Evolutionary conservation across 2,113 vertebrate species (phyloP).

Genomic region (Alectura lathami): DNA sequence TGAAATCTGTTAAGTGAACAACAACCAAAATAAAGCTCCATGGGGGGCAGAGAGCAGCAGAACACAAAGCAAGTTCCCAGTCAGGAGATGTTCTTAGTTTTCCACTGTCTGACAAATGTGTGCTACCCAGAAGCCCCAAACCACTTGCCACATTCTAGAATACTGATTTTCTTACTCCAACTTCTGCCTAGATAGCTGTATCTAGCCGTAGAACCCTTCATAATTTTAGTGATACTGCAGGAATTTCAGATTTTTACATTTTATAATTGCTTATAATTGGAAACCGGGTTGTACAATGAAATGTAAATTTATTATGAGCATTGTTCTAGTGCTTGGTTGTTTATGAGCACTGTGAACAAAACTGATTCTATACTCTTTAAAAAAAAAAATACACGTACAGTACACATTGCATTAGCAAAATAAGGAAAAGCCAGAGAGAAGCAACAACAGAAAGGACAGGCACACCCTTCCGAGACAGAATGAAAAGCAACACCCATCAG

Average conservation of each 20-base stretch:
- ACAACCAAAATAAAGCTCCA: background rate
- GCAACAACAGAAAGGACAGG: background rate
- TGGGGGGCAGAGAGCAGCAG: background rate
- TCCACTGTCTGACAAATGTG: background rate
- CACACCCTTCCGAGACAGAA: background rate
- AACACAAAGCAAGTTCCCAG: background rate
- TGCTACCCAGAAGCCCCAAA: background rate
- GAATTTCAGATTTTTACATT: background rate
- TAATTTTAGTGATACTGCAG: background rate
- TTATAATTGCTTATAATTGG: background rate
- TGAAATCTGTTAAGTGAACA: background rate
- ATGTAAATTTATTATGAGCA: background rate
- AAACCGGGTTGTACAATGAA: background rate
- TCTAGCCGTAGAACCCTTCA: background rate
- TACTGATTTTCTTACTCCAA: background rate
- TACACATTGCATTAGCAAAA: background rate
- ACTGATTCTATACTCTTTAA: background rate
- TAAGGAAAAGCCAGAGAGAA: background rate
- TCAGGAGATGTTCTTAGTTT: background rate
- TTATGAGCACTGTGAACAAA: background rate
- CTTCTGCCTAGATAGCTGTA: background rate
- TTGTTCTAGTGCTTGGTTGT: background rate
- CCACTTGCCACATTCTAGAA: background rate
- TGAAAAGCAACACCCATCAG: background rate
- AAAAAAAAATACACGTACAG: background rate